phyloP scores from a whole-genome alignment of 2,113 vertebrate species.

The Chroicocephalus ridibundus region DNA sequence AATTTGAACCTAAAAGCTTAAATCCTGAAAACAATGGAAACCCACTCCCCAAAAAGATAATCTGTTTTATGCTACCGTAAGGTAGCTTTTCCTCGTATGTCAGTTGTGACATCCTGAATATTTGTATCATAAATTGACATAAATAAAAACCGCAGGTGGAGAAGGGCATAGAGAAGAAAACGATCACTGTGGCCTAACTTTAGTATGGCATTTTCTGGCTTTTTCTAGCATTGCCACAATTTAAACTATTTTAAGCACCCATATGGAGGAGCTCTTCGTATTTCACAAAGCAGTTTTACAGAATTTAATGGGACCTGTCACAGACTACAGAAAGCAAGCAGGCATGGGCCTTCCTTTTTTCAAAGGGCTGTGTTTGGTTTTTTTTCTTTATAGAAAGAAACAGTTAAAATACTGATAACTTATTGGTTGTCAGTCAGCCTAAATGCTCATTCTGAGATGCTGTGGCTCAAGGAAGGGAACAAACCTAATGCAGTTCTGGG shows the following conservation, averaged over 20 bases:
- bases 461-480: background rate
- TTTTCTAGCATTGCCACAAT: conserved; percentile 33
- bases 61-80: background rate
- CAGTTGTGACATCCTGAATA: background rate
- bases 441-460: background rate
- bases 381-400: background rate
- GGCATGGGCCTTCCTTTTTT: background rate
- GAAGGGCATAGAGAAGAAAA: background rate
- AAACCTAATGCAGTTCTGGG: background rate
- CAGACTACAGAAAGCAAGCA: background rate
- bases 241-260: conserved; percentile 34
- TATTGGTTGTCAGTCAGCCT: background rate
- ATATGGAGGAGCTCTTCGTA: background rate
- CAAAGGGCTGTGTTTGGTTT: background rate
- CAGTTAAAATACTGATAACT: background rate
- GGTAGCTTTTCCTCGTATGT: background rate
- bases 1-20: background rate
- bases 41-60: background rate
- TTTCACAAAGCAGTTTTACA: background rate
- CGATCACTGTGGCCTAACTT: background rate
- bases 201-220: conserved; percentile 8
- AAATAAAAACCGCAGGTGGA: background rate
- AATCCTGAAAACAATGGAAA: background rate
- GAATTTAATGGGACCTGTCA: background rate
- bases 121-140: background rate